Conservation (phyloP, 1,140 invertebrate species). For the Paracyclopina nana region DNA sequence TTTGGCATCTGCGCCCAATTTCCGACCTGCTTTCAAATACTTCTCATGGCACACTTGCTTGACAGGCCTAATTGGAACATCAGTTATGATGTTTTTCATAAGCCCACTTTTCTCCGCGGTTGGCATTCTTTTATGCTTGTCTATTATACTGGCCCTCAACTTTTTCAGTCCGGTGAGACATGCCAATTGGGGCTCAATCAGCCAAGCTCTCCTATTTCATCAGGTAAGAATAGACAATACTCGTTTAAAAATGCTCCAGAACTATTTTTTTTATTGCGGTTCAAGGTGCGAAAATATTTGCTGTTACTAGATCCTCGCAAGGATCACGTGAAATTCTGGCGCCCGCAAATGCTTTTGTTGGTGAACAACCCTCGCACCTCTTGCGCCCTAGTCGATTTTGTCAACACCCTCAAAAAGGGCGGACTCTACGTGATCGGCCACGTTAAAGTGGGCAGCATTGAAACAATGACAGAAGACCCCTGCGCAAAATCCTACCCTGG, state of each 20-base stretch:
- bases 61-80: constrained; percentile 60
- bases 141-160: constrained; percentile 67
- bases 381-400: constrained; percentile 82
- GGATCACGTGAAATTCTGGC: constrained; percentile 97
- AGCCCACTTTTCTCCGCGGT: constrained; percentile 70
- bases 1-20: constrained; percentile 85
- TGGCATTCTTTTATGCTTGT: constrained; percentile 63
- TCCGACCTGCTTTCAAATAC: constrained; percentile 89
- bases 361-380: constrained; percentile 72
- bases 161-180: constrained; percentile 66
- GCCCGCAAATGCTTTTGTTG: constrained; percentile 85
- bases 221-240: constrained; percentile 38
- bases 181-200: constrained; percentile 87
- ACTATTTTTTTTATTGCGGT: constrained; percentile 33
- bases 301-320: constrained; percentile 83
- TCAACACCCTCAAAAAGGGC: constrained; percentile 96
- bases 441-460: constrained; percentile 41
- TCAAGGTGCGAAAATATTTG: constrained; percentile 89
- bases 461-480: constrained; percentile 19
- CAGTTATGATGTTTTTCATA: constrained; percentile 89
- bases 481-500: constrained; percentile 46
- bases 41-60: constrained; percentile 87
- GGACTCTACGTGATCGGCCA: constrained; percentile 88
- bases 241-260: neutral
- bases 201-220: constrained; percentile 95